Base-by-base conservation (phyloP, 2,888 invertebrate species). In the Hypomecis atomaria region DNA sequence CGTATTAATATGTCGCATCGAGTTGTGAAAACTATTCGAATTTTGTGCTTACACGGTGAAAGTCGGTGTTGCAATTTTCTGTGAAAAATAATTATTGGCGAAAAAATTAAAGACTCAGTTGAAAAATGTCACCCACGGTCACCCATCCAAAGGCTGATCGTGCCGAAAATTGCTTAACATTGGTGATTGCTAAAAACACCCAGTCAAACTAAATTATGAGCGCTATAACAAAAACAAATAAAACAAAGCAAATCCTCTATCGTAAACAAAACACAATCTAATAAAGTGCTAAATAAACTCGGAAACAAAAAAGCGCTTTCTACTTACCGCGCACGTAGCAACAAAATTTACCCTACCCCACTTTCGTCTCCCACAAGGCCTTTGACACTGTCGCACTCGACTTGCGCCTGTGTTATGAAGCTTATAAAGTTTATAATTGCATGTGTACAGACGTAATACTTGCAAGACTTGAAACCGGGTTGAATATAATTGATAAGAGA, bases 311-410 rank as follows among this genome's bases (percentile, higher is more conserved):
- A 65, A 65, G 64, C 64, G 59, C 65, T 67, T 59, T 60, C 48
- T 36, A 43, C 54, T 47, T 56, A 54, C 40, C 48, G 53, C 50
- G 64, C 68, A 81, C 85, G 78, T 86, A 82, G 86, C 81, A 86
- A 87, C 87, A 81, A 83, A 78, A 71, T 71, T 73, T 45, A 50
- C 52, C 53, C 79, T 78, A 79, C 82, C 81, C 83, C 77, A 81
- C 81, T 81, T 82, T 79, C 80, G 79, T 80, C 78, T 82, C 74
- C 77, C 74, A 76, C 74, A 78, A 83, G 81, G 82, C 83, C 76
- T 86, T 82, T 70, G 77, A 82, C 61, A 69, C 11, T 0, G 33
- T 69, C 13, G 76, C 7, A 38, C 36, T 11, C 52, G 42, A 71
- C 34, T 74, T 62, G 66, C 33, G 48, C 62, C 71, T 71, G 71